These are phyloP conservation scores for Phaethornis superciliosus DNA, from an alignment of 2,113 vertebrate genomes.

Conservation along the genomic window DNA sequence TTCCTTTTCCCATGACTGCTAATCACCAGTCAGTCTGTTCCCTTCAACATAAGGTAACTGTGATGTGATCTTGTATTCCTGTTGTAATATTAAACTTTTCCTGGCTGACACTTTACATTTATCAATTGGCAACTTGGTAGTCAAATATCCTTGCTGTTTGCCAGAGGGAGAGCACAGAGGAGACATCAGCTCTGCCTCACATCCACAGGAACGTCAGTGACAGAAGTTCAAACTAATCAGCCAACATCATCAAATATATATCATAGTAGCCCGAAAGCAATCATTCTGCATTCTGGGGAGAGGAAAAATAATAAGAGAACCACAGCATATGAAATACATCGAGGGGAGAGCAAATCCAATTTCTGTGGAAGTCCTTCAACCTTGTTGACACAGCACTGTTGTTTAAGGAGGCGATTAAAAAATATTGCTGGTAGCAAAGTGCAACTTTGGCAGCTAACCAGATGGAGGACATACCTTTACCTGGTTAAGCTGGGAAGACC, in stretches of 20 bases:
- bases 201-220: background rate
- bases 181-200: background rate
- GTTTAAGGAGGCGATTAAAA: slow-evolving; percentile 26
- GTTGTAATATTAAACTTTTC: slow-evolving; percentile 35
- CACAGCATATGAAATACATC: background rate
- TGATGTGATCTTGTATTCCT: slow-evolving; percentile 47
- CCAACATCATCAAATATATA: background rate
- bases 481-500: background rate
- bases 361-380: background rate
- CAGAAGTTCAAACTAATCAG: slow-evolving; percentile 23
- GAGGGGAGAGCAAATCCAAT: background rate
- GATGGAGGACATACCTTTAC: background rate
- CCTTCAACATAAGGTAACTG: background rate
- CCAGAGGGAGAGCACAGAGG: background rate
- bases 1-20: slow-evolving; percentile 10
- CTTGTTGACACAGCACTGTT: background rate
- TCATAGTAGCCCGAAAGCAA: background rate
- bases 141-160: slow-evolving; percentile 1
- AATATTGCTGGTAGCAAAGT: background rate
- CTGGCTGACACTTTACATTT: slow-evolving; percentile 49
- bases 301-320: background rate
- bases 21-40: slow-evolving; percentile 62
- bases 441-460: background rate
- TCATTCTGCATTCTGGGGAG: background rate
- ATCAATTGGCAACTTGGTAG: background rate